Evolutionary conservation across 92 coral and sea anemone species (phyloP).

Genomic region (Parazoanthus darwini): DNA sequence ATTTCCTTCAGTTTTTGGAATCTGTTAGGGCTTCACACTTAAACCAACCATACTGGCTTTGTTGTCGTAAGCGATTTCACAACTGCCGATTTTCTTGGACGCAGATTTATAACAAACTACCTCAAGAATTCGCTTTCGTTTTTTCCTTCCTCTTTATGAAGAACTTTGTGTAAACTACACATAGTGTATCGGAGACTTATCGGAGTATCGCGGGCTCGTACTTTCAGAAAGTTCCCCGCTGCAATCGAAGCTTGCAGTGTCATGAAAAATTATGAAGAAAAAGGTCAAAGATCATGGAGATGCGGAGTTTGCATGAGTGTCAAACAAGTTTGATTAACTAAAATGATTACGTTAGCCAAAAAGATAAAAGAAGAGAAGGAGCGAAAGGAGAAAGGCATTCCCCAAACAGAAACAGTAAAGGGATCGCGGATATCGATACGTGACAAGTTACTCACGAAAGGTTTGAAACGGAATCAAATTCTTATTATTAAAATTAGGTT

Average conservation of each 20-base stretch:
- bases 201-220: constrained; percentile 34
- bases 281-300: background rate
- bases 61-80: no score
- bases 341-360: constrained; percentile 95
- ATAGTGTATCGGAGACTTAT: background rate
- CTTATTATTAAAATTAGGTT: background rate
- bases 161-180: background rate
- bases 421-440: constrained; percentile 77
- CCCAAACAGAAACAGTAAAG: constrained; percentile 54
- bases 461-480: constrained; percentile 33
- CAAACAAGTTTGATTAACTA: constrained; percentile 5
- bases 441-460: constrained; percentile 88
- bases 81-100: no score
- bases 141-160: background rate
- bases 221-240: background rate
- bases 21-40: background rate
- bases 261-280: background rate
- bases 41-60: background rate
- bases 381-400: constrained; percentile 71
- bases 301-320: background rate
- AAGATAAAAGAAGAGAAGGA: constrained; percentile 95
- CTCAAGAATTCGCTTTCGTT: background rate
- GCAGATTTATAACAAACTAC: background rate
- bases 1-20: background rate
- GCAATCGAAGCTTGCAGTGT: background rate